phyloP scores from a whole-genome alignment of 1,140 invertebrate species.

The Bombus confusus region DNA sequence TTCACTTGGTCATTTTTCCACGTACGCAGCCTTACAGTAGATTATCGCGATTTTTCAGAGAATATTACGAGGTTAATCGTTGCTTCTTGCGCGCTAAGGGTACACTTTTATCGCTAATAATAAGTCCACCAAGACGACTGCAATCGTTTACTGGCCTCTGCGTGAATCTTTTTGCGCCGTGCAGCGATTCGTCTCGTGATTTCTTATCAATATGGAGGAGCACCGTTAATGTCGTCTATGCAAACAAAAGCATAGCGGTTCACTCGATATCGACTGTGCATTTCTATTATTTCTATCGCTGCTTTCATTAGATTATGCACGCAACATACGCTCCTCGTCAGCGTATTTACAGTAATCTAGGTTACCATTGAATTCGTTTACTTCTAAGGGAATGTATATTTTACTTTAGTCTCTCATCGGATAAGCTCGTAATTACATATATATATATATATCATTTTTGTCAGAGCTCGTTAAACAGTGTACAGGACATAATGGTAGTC shows the following conservation, averaged over 20 bases:
- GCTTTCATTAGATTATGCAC: background rate
- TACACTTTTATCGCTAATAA: background rate
- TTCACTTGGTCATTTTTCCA: constrained; percentile 28
- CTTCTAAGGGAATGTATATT: background rate
- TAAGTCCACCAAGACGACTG: background rate
- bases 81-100: background rate
- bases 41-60: constrained; percentile 32
- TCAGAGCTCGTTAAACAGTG: background rate
- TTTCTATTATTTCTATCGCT: background rate
- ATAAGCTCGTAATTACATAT: background rate
- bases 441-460: background rate
- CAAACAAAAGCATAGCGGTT: background rate
- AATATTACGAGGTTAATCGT: constrained; percentile 14
- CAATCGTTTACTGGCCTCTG: background rate
- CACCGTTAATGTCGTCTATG: background rate
- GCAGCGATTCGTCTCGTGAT: background rate
- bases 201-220: constrained; percentile 1
- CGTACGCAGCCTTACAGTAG: background rate
- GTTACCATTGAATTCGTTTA: background rate
- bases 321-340: background rate
- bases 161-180: background rate
- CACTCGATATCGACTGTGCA: background rate
- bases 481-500: background rate
- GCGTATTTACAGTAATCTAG: background rate
- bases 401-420: background rate